Base-by-base conservation (phyloP, 2,113 vertebrate species). In the Cottus gobio region DNA sequence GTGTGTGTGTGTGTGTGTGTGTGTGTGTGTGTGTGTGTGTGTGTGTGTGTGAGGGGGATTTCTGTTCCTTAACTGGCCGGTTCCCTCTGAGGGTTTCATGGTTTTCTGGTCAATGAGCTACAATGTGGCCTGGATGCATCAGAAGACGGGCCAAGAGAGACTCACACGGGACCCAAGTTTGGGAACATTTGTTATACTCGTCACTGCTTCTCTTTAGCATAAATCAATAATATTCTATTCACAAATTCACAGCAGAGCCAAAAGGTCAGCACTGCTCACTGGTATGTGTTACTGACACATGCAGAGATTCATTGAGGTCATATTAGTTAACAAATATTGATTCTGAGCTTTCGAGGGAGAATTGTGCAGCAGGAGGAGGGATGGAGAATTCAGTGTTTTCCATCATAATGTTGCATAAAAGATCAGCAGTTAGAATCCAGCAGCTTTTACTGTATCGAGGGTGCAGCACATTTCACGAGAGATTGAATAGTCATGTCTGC, bases 201-300 rank as follows among this genome's bases (percentile, higher is more conserved):
- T 83, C 71, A 77, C 78, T 80, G 37, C 46, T 54, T 76, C 36
- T 80, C 84, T 76, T 84, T 78, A 88, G 68, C 72, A 82, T 54
- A 60, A 83, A 91, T 92, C 89, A 87, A 91, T 92, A 80, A 85
- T 62, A 83, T 88, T 80, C 50, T 85, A 66, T 85, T 87, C 52
- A 87, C 61, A 87, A 77, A 88, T 90, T 88, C 89, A 83, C 65
- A 82, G 67, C 82, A 75, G 70, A 73, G 66, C 34, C 22, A 44
- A 86, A 86, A 87, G 86, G 84, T 92, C 83, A 80, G 64, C 64
- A 84, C 67, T 64, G 31, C 79, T 71, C 83, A 87, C 62, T 85
- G 77, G 79, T 81, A 83, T 84, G 82, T 64, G 89, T 78, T 79
- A 80, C 63, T 37, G 10, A 75, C 63, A 90, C 58, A 56, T 58